Base-by-base conservation (phyloP, 2,113 vertebrate species). In the Tragelaphus imberbis region DNA sequence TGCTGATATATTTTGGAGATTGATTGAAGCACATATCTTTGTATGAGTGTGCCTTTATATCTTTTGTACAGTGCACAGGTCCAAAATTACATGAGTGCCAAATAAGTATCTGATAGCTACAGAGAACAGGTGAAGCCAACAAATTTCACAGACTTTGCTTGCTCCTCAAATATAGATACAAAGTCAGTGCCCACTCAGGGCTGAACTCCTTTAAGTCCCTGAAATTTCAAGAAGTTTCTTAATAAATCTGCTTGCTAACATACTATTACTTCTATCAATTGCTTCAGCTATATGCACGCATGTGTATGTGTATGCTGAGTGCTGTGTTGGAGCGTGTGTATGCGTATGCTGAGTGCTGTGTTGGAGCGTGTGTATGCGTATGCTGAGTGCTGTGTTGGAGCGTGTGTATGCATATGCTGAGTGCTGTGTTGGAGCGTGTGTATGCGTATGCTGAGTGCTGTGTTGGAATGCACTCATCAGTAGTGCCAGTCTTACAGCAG, bases 211-310 rank as follows among this genome's bases (percentile, higher is more conserved):
- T 88, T 4, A 44, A 80, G 51, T 84, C 51, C 47, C 33, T 95
- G 30, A 10, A 65, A 23, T 95, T 47, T 58, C 17, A 33, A 36
- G 15, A 49, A 15, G 5, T 21, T 49, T 80, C 21, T 36, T 88
- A 40, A 25, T 25, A 82, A 84, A 59, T 56, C 36, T 19, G 30
- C 40, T 90, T 88, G 61, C 51, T 88, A 86, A 91, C 27, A 36
- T 44, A 40, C 30, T 59, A n/a, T 30, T 10, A 71, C 13, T 65
- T 75, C 44, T 51, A 5, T n/a, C 56, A 90, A 44, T 1, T n/a
- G 55, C n/a, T n/a, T 71, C 23, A 33, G 47, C 25, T 1, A 6
- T 25, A 12, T 27, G 13, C 4, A 5, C 7, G 7, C 6, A 6
- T 2, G 8, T 8, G 4, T 27, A 3, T 2, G 6, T 17, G 28